Percentiles rank a stretch among this genome's conserved stretches.
Evolutionary conservation across 2,113 vertebrate genomes (phyloP).

Genomic region (Megaceryle torquata): DNA sequence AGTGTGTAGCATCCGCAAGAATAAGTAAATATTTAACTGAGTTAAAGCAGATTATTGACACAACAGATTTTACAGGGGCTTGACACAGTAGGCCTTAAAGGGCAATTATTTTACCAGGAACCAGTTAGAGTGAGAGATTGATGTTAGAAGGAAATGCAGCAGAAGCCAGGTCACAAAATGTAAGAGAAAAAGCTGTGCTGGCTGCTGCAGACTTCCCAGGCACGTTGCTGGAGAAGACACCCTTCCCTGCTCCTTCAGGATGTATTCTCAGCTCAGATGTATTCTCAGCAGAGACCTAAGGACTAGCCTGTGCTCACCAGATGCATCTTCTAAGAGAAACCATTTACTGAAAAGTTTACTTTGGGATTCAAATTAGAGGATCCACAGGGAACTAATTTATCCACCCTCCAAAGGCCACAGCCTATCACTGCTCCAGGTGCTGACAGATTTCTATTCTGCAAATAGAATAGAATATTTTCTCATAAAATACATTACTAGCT

Average conservation of each 20-base stretch:
- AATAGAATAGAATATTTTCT: not conserved
- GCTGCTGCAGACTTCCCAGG: not conserved
- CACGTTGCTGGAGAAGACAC: not conserved
- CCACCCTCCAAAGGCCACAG: not conserved
- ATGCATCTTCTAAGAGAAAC: not conserved
- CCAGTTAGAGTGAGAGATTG: conserved; percentile 27
- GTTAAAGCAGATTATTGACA: conserved; percentile 53
- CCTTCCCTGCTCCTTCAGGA: not conserved
- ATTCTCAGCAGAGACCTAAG: not conserved
- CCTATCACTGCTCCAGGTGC: not conserved
- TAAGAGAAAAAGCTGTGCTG: not conserved
- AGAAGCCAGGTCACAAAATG: not conserved
- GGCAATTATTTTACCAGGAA: conserved; percentile 43
- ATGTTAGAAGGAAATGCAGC: not conserved
- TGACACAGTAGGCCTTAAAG: conserved; percentile 39
- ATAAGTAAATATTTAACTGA: conserved; percentile 6
- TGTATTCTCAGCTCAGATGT: no score
- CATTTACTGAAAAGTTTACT: not conserved
- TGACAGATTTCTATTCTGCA: not conserved
- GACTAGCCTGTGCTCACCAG: not conserved
- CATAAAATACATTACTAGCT: not conserved
- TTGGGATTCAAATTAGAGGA: not conserved
- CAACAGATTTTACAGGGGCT: conserved; percentile 31
- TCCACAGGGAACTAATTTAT: not conserved
- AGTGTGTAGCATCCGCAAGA: not conserved